phyloP scores from a whole-genome alignment of 2,888 invertebrate species.

The Stenoptilia bipunctidactyla region DNA sequence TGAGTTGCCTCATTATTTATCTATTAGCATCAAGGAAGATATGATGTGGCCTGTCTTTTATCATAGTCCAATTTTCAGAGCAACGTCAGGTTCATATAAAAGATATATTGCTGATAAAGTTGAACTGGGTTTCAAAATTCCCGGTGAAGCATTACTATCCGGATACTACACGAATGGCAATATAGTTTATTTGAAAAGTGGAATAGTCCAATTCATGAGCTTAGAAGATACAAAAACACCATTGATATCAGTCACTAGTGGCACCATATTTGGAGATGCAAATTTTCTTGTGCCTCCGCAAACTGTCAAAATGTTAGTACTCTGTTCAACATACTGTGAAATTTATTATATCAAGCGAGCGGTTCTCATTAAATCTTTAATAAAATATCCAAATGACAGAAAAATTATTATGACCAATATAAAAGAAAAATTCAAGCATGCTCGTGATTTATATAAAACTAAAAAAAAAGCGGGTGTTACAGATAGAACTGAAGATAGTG shows the following conservation, averaged over 20 bases:
- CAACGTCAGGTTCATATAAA: slow-evolving; percentile 3
- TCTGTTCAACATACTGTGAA: slow-evolving; percentile 9
- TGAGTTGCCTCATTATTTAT: slow-evolving; percentile 4
- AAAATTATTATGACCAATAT: neutral
- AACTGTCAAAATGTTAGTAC: slow-evolving; percentile 4
- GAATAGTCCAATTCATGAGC: slow-evolving; percentile 6
- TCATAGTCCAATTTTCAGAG: slow-evolving; percentile 8
- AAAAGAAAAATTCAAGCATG: slow-evolving; percentile 3
- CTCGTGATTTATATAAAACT: neutral
- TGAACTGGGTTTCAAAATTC: slow-evolving; percentile 1
- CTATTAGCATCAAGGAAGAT: slow-evolving; percentile 3
- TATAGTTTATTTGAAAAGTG: slow-evolving; percentile 4
- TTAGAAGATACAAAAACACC: slow-evolving; percentile 6
- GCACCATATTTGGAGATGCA: slow-evolving; percentile 8
- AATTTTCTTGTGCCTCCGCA: slow-evolving; percentile 7
- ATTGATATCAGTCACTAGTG: slow-evolving; percentile 4
- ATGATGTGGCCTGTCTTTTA: slow-evolving; percentile 7
- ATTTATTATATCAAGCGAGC: slow-evolving; percentile 1
- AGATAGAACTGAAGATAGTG: too few relatives aligned
- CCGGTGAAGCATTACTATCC: slow-evolving; percentile 5
- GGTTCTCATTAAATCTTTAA: slow-evolving; percentile 1
- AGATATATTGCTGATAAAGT: slow-evolving; percentile 3
- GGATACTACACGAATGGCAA: slow-evolving; percentile 3
- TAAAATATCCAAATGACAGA: slow-evolving; percentile 8
- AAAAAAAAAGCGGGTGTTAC: neutral